phyloP scores from a whole-genome alignment of 1,140 invertebrate genomes.

The Pseudomyrmex dendroicus region DNA sequence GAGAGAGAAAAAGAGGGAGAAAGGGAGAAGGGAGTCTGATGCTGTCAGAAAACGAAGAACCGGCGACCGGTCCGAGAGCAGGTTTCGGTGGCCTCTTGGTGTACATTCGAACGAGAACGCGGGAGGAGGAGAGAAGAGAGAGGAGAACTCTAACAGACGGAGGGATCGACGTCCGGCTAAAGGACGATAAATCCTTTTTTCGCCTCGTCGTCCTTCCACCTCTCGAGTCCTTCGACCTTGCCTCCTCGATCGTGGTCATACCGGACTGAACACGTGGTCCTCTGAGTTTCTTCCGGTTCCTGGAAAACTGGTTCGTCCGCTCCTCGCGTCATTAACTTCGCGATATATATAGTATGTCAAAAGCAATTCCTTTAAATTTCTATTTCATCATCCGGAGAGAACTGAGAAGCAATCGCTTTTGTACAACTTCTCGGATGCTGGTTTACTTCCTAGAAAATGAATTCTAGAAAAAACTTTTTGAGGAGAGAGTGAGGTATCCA shows the following conservation, averaged over 20 bases:
- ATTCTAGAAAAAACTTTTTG: too few relatives aligned
- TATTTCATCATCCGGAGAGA: neutral
- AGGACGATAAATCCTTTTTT: constrained; percentile 72
- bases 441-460: too few relatives aligned
- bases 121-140: neutral
- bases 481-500: too few relatives aligned
- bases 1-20: neutral
- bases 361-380: neutral
- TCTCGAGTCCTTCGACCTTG: constrained; percentile 67
- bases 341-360: neutral
- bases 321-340: constrained; percentile 4
- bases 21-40: constrained; percentile 32
- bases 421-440: too few relatives aligned
- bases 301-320: neutral
- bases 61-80: constrained; percentile 70
- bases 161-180: constrained; percentile 63
- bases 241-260: constrained; percentile 47
- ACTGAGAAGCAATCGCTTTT: neutral
- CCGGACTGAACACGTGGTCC: neutral
- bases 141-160: constrained; percentile 48
- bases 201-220: constrained; percentile 63
- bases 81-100: constrained; percentile 65
- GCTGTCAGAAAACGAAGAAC: constrained; percentile 58
- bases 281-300: constrained; percentile 47
- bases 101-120: constrained; percentile 59